These are phyloP conservation scores for Polypedilum vanderplanki DNA, from an alignment of 1,140 invertebrate species.

Conservation along the genomic window DNA sequence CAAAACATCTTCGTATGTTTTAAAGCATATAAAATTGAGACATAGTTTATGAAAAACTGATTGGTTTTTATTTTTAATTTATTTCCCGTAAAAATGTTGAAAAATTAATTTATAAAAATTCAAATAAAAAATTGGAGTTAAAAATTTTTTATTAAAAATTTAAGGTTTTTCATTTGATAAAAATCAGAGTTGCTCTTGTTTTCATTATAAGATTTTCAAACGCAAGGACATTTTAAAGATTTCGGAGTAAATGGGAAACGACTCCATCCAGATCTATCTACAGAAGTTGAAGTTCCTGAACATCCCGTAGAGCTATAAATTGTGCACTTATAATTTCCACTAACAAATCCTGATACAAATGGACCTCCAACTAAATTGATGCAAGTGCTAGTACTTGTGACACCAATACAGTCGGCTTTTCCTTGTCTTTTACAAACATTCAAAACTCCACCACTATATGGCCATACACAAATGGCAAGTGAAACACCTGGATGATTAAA, in stretches of 20 bases:
- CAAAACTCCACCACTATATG: background rate
- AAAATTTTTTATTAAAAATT: too few relatives aligned
- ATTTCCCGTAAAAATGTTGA: too few relatives aligned
- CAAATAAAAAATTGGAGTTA: too few relatives aligned
- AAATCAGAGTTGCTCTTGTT: too few relatives aligned
- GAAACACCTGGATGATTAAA: background rate
- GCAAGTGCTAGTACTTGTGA: background rate
- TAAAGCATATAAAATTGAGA: too few relatives aligned
- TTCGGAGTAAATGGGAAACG: background rate
- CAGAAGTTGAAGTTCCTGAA: background rate
- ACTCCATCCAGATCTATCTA: background rate
- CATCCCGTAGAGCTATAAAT: background rate
- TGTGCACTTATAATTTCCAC: background rate
- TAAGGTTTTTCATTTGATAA: too few relatives aligned
- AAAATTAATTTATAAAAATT: too few relatives aligned
- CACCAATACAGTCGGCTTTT: background rate
- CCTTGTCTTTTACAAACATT: background rate
- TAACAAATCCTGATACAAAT: background rate
- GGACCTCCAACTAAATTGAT: background rate
- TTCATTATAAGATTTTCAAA: too few relatives aligned
- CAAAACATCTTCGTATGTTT: too few relatives aligned
- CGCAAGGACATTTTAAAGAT: background rate
- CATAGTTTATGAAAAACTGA: too few relatives aligned
- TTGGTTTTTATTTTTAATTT: too few relatives aligned
- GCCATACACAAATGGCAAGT: background rate